Base-by-base conservation (phyloP, 1,140 invertebrate genomes). In the Ooceraea biroi region DNA sequence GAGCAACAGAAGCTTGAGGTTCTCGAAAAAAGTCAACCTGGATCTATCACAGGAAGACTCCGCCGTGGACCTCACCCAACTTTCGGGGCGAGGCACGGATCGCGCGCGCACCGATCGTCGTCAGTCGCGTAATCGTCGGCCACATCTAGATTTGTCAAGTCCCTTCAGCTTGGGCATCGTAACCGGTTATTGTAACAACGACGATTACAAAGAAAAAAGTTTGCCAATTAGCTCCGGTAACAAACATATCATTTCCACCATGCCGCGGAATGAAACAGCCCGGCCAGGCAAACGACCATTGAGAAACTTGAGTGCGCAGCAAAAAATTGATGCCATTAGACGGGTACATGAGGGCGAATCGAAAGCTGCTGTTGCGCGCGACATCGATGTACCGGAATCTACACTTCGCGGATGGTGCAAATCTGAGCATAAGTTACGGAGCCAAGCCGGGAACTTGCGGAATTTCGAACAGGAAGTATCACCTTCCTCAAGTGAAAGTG, bases 401-500 rank as follows among this genome's bases (percentile, higher is more conserved):
- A 98, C 97, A 0, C 92, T 98, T 0, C 95, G 97, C 0, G 97
- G 97, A 22, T 98, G 97, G 97, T 98, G 97, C 93, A 98, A 98
- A 90, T 97, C 97, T 85, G 97, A 97, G 89, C 96, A 97, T 82
- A 97, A 97, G 89, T 95, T 97, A 0, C 95, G 96, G 0, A 96
- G 96, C 63, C 96, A 97, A 95, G 96, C 96, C 0, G 94, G 96
- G 12, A 96, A 58, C 1, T 10, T 30, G 3, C n/a, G 4, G n/a
- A 76, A 52, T 0, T n/a, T 86, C 19, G 85, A 73, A 36, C 36
- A 36, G 36, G 2, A 36, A 7, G 36, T 36, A 7, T 36, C 36
- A 36, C 7, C 36, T 2, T 7, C 36, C 7, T 36, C 36, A 7
- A n/a, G n/a, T n/a, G 36, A 36, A 2, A 36, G 36, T 36, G 36